Base-by-base conservation (phyloP, 2,888 invertebrate species). In the Cactoblastis cactorum region DNA sequence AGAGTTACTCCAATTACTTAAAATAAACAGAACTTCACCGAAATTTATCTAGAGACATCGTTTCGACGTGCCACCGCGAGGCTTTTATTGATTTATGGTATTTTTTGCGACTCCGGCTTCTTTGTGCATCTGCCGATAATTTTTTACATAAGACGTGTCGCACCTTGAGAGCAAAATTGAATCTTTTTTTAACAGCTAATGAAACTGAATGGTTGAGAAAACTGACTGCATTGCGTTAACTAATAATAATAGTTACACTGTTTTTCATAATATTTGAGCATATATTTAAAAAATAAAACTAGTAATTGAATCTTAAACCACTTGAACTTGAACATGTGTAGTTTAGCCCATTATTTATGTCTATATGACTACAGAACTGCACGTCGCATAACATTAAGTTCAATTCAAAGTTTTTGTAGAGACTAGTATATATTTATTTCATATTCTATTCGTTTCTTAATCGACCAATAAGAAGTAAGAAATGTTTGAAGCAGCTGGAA, bases 401-500 rank as follows among this genome's bases (percentile, higher is more conserved):
- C n/a, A n/a, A n/a, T n/a, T n/a, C 28, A 28, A 22, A 9, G 28
- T 28, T 28, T 28, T 8, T 6, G 9, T 28, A 9, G 9, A 28
- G 8, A 28, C 8, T 28, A 28, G 9, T 6, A 22, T 3, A 22
- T 22, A 28, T 6, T 28, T 28, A 28, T 9, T 28, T 28, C 8
- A 28, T 59, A 68, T 77, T 80, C 77, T 76, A 80, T 82, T 81
- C 77, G 61, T 72, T 76, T 77, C 67, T 70, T 83, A 82, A 85
- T 81, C 76, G 80, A 83, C 80, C 82, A 84, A 83, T 84, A 84
- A 80, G 80, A 81, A 82, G 75, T 77, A 74, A 80, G 69, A 79
- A 83, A 85, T 84, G 81, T 80, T 82, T 74, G 71, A 74, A 85
- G 75, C 88, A 84, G 86, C 85, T 85, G 86, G 85, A 83, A 80